Evolutionary conservation across 1,140 invertebrate species (phyloP), one percentile per base, ranked within the genome.

Genomic region (Bombus ignitus): DNA sequence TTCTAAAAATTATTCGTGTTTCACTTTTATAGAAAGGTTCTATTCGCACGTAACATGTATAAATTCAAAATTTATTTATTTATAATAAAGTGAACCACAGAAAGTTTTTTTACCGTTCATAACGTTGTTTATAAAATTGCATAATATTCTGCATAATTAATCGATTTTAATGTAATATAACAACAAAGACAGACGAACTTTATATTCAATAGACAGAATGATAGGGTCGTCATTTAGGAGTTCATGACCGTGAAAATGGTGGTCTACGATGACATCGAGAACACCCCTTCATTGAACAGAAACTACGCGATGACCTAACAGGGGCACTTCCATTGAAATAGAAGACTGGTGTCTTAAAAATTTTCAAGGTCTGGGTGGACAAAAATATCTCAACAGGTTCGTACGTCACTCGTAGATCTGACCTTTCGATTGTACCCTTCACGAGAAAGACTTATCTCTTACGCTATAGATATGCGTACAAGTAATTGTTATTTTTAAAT

Each of bases 351-450:
- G 25, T 32, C 32, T 74, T 53, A 83, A 68, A 62, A 75, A 65
- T 76, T 53, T 22, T 47, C 59, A 76, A 65, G 68, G 68, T 25
- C 35, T 25, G 47, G n/a, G 32, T 35, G 44, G 6, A 81, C 37
- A 59, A 59, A 81, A 81, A 81, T 81, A 81, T 18, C 68, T 72
- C 44, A 25, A n/a, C 79, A 59, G 37, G 37, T 59, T 42, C 47
- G 35, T 42, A 81, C 79, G 66, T 81, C 79, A 81, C 42, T 44
- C 25, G 12, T 68, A 57, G 47, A 59, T 37, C 15, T 72, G 68
- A 72, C 68, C 68, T 81, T 81, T 72, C 79, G 79, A 81, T 81
- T 44, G 32, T n/a, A 72, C 18, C 35, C 35, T 35, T 42, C 10
- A 22, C 25, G 47, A 81, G 35, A 72, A n/a, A 59, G 35, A 72